Percentiles rank a stretch among this genome's conserved stretches.
These are phyloP conservation scores for Silurus lanzhouensis DNA, from an alignment of 2,797 vertebrate genomes.

Conservation along the genomic window DNA sequence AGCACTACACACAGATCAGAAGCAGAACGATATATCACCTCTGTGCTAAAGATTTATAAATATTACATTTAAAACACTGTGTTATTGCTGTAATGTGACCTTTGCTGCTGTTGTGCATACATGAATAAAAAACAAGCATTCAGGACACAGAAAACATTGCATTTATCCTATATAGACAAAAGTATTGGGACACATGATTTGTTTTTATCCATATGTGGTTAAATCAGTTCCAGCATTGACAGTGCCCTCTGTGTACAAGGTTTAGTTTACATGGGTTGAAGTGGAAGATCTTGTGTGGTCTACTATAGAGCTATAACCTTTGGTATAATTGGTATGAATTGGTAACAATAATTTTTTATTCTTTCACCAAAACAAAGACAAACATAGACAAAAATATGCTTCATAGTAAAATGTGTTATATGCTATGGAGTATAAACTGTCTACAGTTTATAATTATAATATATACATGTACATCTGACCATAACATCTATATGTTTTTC, in stretches of 20 bases:
- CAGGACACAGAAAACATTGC: background rate
- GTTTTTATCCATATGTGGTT: too few species aligned
- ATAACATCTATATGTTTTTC: background rate
- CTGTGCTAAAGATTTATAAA: background rate
- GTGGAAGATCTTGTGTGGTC: too few species aligned
- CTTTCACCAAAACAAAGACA: background rate
- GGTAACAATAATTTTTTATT: background rate
- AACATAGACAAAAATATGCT: background rate
- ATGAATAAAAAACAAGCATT: background rate
- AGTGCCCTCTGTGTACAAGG: too few species aligned
- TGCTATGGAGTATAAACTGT: background rate
- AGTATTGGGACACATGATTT: too few species aligned
- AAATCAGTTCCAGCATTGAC: too few species aligned
- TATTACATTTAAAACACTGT: background rate
- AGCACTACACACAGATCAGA: background rate
- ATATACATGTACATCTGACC: background rate
- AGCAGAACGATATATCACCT: background rate
- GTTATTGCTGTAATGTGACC: background rate
- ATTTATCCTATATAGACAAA: too few species aligned
- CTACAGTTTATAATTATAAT: background rate
- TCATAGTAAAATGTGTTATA: background rate
- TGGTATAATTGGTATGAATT: too few species aligned
- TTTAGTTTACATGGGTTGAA: too few species aligned
- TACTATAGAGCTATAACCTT: too few species aligned
- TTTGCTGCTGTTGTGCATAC: background rate